phyloP scores from a whole-genome alignment of 2,113 vertebrate species.

The Caloenas nicobarica region DNA sequence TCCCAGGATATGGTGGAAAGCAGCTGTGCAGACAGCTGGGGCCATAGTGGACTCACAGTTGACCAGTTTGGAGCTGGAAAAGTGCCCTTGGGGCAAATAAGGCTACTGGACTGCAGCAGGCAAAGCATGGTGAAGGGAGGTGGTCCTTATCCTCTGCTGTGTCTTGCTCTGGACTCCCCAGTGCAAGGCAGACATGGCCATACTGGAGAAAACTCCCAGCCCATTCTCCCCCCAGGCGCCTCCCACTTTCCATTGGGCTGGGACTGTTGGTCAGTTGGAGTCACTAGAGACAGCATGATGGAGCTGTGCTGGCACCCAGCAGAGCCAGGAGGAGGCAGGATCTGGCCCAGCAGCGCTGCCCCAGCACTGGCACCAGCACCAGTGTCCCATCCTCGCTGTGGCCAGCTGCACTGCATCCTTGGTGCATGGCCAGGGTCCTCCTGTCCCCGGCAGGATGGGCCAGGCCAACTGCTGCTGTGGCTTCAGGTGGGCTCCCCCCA shows the following conservation, averaged over 20 bases:
- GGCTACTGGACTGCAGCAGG: background rate
- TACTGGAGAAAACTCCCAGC: too few relatives aligned
- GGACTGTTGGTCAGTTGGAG: background rate
- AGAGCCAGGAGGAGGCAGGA: background rate
- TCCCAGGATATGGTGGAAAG: background rate
- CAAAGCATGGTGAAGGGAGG: background rate
- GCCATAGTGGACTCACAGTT: background rate
- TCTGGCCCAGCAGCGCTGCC: background rate
- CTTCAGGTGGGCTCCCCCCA: background rate
- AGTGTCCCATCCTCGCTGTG: background rate
- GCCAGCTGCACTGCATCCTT: background rate
- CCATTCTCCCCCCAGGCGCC: background rate
- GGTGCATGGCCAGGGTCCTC: background rate
- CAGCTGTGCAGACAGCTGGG: background rate
- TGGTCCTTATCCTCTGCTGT: background rate
- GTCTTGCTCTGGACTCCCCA: too few relatives aligned
- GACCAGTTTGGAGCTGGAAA: background rate
- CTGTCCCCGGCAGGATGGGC: background rate
- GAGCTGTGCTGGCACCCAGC: background rate
- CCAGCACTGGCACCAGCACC: background rate
- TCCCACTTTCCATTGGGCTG: background rate
- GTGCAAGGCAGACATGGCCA: too few relatives aligned
- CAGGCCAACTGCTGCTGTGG: background rate
- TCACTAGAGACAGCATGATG: background rate
- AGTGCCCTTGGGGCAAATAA: background rate